Percentiles rank a stretch among this genome's conserved stretches.
phyloP scores from a whole-genome alignment of 1,140 invertebrate genomes.

The Drosophila bifasciata region DNA sequence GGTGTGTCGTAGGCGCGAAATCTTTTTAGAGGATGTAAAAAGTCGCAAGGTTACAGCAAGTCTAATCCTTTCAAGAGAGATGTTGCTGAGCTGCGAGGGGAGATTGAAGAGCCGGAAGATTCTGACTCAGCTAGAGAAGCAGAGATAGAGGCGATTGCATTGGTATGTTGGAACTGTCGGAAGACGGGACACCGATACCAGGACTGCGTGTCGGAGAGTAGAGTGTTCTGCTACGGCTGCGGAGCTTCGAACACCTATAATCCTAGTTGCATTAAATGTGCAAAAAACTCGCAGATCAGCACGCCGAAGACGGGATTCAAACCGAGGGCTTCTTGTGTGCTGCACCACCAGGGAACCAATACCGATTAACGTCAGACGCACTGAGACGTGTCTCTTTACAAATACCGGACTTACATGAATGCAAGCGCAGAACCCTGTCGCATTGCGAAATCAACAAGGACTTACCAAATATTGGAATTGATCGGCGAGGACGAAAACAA shows the following conservation, averaged over 20 bases:
- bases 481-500: too few species aligned
- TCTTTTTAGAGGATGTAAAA: conserved; percentile 3
- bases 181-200: background rate
- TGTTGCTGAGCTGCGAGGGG: conserved; percentile 70
- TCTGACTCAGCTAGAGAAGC: background rate
- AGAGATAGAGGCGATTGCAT: background rate
- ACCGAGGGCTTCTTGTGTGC: background rate
- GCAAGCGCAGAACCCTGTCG: too few species aligned
- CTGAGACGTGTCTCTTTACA: too few species aligned
- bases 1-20: conserved; percentile 2
- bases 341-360: background rate
- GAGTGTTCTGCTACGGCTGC: conserved; percentile 12
- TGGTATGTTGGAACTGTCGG: background rate
- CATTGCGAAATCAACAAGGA: too few species aligned
- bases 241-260: conserved; percentile 6
- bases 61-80: background rate
- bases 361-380: background rate
- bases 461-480: too few species aligned
- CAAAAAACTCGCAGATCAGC: conserved; percentile 7
- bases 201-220: background rate
- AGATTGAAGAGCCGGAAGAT: background rate
- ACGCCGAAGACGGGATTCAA: conserved; percentile 8
- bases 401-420: too few species aligned
- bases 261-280: conserved; percentile 1
- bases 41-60: background rate